phyloP scores from a whole-genome alignment of 1,140 invertebrate species.

The Lucilia cuprina region DNA sequence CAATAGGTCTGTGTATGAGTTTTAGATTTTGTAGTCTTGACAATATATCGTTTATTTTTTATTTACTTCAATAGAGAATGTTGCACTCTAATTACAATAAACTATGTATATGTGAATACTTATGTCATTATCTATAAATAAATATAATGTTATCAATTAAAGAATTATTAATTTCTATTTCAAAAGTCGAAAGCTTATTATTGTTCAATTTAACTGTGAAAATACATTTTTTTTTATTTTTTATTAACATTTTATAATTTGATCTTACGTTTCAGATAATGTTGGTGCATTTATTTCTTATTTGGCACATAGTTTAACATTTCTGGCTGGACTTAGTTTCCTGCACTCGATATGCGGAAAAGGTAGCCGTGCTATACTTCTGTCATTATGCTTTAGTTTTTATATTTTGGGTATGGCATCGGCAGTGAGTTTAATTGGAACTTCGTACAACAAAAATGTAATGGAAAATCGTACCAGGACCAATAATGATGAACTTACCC shows the following conservation, averaged over 20 bases:
- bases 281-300: conserved; percentile 57
- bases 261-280: conserved; percentile 46
- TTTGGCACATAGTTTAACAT: conserved; percentile 55
- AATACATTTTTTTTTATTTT: no score
- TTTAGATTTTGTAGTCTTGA: no score
- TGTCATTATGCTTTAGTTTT: conserved; percentile 51
- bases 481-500: conserved; percentile 42
- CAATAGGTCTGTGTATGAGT: no score
- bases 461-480: conserved; percentile 39
- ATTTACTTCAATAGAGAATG: no score
- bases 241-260: not conserved
- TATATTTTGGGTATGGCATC: conserved; percentile 55
- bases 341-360: conserved; percentile 52
- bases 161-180: no score
- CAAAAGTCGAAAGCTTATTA: no score
- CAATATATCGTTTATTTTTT: no score
- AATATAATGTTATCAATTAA: no score
- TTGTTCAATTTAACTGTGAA: no score
- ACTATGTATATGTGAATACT: no score
- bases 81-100: no score
- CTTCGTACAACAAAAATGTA: conserved; percentile 47
- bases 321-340: conserved; percentile 55
- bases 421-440: conserved; percentile 52
- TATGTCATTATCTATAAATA: no score
- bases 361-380: conserved; percentile 45